These are phyloP conservation scores for Paragorgia papillata DNA, from an alignment of 92 coral and sea anemone genomes.

Conservation along the genomic window DNA sequence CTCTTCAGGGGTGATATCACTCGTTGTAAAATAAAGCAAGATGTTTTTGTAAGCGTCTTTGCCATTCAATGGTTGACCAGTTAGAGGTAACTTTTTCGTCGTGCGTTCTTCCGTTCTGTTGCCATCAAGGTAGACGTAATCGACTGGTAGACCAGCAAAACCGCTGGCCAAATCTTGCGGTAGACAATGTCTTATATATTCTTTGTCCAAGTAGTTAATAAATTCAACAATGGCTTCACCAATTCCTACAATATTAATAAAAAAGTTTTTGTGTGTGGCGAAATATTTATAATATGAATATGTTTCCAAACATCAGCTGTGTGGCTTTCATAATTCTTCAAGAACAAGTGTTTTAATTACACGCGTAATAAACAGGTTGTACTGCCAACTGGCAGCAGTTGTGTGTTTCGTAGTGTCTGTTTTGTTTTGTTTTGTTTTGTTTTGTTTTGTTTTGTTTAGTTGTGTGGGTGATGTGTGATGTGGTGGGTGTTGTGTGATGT, in stretches of 20 bases:
- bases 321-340: too few species aligned
- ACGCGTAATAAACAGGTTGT: too few species aligned
- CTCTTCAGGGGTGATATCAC: constrained; percentile 71
- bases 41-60: constrained; percentile 67
- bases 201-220: constrained; percentile 67
- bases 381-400: too few species aligned
- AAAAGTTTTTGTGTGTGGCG: too few species aligned
- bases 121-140: constrained; percentile 73
- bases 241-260: constrained; percentile 44
- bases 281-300: too few species aligned
- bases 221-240: constrained; percentile 77
- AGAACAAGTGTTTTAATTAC: too few species aligned
- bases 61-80: constrained; percentile 72
- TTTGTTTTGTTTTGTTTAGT: too few species aligned
- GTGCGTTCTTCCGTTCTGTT: constrained; percentile 47
- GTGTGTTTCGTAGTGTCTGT: too few species aligned
- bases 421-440: too few species aligned
- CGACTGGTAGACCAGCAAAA: constrained; percentile 72
- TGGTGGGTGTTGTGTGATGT: too few species aligned
- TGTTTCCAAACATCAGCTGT: too few species aligned
- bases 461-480: too few species aligned
- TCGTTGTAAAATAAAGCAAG: constrained; percentile 79
- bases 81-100: constrained; percentile 66
- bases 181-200: constrained; percentile 71
- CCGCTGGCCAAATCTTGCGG: constrained; percentile 86